Conservation (phyloP, 2,888 invertebrate genomes). For the Euphydryas editha region DNA sequence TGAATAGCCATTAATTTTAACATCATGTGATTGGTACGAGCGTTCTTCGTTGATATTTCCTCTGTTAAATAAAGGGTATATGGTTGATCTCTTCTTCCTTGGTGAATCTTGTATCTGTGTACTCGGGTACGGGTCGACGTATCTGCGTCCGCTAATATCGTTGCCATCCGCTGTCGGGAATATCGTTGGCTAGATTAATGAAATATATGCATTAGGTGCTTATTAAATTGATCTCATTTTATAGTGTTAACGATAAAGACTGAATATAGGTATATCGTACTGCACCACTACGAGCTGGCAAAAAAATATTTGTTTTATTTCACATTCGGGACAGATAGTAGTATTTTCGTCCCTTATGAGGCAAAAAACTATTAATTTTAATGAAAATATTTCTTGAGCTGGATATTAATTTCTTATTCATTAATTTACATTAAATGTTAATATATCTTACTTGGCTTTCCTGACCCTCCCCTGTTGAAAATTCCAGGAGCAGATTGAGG, state of each 20-base stretch:
- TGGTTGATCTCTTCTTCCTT: constrained; percentile 71
- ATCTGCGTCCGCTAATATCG: constrained; percentile 73
- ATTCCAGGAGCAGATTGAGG: constrained; percentile 72
- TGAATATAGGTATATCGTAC: not conserved
- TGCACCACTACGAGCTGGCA: too few relatives aligned
- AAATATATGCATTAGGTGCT: constrained; percentile 53
- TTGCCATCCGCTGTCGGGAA: constrained; percentile 80
- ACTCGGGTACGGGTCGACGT: constrained; percentile 77
- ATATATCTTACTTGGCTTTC: constrained; percentile 62
- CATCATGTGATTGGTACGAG: constrained; percentile 55
- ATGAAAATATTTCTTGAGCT: too few relatives aligned
- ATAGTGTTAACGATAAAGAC: too few relatives aligned
- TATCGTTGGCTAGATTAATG: constrained; percentile 74
- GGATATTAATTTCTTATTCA: too few relatives aligned
- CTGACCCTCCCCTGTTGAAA: constrained; percentile 77
- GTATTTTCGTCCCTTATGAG: too few relatives aligned
- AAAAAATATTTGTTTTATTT: too few relatives aligned
- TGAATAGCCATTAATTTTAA: constrained; percentile 67
- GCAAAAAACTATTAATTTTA: too few relatives aligned
- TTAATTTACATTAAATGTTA: not conserved
- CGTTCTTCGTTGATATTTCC: constrained; percentile 50
- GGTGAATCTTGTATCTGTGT: constrained; percentile 77
- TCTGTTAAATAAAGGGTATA: constrained; percentile 62
- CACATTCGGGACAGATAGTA: too few relatives aligned
- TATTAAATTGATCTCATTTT: constrained; percentile 5